Evolutionary conservation across 2,113 vertebrate species (phyloP), one percentile per base, ranked within the genome.

Genomic region (Agapornis roseicollis): DNA sequence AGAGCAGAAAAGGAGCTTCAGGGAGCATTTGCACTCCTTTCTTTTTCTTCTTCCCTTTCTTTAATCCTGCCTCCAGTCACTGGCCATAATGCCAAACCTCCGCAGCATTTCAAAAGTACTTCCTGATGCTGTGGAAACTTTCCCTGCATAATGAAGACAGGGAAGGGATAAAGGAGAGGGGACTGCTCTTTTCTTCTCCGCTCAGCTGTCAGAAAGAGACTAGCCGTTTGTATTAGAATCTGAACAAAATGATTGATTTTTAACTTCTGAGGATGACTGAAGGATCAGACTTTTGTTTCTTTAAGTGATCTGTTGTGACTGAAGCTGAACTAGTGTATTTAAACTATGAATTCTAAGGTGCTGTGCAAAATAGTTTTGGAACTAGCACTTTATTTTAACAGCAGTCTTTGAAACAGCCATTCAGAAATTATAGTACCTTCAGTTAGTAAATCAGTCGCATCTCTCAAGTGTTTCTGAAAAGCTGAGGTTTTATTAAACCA

Each of bases 351-450:
- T 69, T 73, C 60, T 46, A 29, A 89, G 42, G 61, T 81, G 12
- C 29, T 4, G 1, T 46, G 69, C 19, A 7, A 58, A 78, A 27
- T 2, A 4, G 29, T 49, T 83, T 78, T 79, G 70, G 49, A 50
- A 68, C 47, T 50, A 76, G 52, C 28, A 19, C 12, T 42, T 79
- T 6, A 35, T 61, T 72, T 56, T 73, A 78, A 49, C 42, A 47
- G 7, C 1, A 3, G 7, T n/a, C 55, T 84, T 71, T 28, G n/a
- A 74, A 80, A 58, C 9, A 28, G 39, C 70, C 1, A 0, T 52
- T 60, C 78, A 46, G 50, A 86, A 87, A 60, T 52, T 39, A 33
- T 10, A 17, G 44, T 74, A 4, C 44, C 55, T 9, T 22, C 8
- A 74, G 18, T 63, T 47, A 24, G 35, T 68, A 61, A 69, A 70